These are phyloP conservation scores for Epizoanthus scotinus DNA, from an alignment of 92 coral and sea anemone species.

Conservation along the genomic window DNA sequence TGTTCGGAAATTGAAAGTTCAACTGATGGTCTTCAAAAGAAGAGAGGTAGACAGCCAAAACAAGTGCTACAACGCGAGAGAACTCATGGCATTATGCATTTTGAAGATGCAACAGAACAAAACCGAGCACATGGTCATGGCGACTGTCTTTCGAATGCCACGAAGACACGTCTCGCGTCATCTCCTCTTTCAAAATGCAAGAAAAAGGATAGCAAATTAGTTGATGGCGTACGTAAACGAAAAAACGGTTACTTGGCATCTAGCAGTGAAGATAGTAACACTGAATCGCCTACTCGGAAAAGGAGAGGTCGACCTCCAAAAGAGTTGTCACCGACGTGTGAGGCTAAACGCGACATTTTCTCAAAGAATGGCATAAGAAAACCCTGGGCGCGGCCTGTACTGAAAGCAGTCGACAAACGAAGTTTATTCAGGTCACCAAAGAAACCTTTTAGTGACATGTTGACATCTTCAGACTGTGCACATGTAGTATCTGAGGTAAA, in stretches of 20 bases:
- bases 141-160: constrained; percentile 93
- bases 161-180: constrained; percentile 98
- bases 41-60: constrained; percentile 77
- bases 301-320: constrained; percentile 88
- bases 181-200: constrained; percentile 76
- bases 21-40: constrained; percentile 48
- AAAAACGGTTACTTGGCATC: constrained; percentile 59
- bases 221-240: constrained; percentile 74
- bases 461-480: constrained; percentile 50
- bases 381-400: constrained; percentile 95
- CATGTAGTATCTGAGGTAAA: constrained; percentile 43
- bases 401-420: constrained; percentile 78
- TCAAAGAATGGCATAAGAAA: constrained; percentile 87
- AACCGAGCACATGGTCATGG: constrained; percentile 76
- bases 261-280: constrained; percentile 79
- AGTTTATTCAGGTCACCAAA: constrained; percentile 65
- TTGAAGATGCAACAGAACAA: constrained; percentile 36
- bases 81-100: constrained; percentile 1
- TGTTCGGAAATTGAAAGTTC: constrained; percentile 58
- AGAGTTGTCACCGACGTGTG: constrained; percentile 57
- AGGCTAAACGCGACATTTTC: constrained; percentile 68
- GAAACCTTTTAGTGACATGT: constrained; percentile 51
- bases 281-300: constrained; percentile 61
- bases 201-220: constrained; percentile 72
- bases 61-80: constrained; percentile 30